Percentiles rank a stretch among this genome's conserved stretches.
phyloP scores from a whole-genome alignment of 2,113 vertebrate species.

The Canis aureus region DNA sequence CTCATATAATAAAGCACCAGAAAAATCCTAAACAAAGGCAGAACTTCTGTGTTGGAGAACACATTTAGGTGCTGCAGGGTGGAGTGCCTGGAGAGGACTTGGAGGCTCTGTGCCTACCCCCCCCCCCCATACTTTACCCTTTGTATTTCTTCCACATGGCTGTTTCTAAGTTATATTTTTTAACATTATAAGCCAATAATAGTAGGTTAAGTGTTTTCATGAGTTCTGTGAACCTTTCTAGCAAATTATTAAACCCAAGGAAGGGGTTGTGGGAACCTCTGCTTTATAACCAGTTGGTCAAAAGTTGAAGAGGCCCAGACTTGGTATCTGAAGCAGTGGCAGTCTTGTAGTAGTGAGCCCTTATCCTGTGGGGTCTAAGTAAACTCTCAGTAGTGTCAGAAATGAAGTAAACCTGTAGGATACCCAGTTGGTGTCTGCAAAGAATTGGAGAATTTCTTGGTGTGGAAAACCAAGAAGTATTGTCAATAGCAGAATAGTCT shows the following conservation, averaged over 20 bases:
- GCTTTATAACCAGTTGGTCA: neutral
- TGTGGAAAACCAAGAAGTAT: neutral
- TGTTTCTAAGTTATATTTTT: neutral
- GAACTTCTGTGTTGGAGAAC: neutral
- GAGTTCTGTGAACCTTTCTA: neutral
- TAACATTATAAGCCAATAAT: neutral
- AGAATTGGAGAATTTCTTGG: neutral
- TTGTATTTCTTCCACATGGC: neutral
- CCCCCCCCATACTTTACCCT: neutral
- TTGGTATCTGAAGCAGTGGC: neutral
- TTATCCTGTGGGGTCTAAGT: neutral
- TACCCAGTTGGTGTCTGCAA: neutral
- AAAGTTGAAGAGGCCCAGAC: neutral
- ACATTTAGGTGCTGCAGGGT: neutral
- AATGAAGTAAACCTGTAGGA: neutral
- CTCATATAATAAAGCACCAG: neutral
- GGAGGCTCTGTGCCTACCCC: neutral
- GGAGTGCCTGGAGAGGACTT: neutral
- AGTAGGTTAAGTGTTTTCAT: neutral
- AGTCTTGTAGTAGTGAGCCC: neutral
- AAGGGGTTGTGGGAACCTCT: neutral
- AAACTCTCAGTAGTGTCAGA: neutral
- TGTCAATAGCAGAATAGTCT: neutral
- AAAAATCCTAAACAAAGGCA: neutral
- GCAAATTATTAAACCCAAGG: neutral